Evolutionary conservation across 2,888 invertebrate species (phyloP), one percentile per base, ranked within the genome.

Genomic region (Lycaena phlaeas): DNA sequence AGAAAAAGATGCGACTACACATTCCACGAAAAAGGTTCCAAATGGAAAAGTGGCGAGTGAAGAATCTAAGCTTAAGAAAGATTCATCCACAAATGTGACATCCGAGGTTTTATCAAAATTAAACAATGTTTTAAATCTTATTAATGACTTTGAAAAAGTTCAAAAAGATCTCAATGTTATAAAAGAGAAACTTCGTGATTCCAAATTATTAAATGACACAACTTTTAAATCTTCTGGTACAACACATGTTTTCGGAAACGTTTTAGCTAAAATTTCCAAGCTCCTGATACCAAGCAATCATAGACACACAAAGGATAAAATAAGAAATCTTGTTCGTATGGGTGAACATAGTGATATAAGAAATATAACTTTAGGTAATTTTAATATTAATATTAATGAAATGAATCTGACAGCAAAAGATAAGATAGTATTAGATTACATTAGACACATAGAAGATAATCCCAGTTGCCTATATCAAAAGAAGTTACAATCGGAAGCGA

Each of bases 211-310:
- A 7, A 31, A 9, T 7, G 18, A 31, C 22, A 18, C 10, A 11
- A 4, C 14, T 15, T 15, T 15, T 30, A 9, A n/a, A 3, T 34
- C 4, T 9, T 1, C 7, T 2, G 7, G 12, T 11, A 11, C 12
- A 7, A 34, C 9, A 22, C 7, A 34, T 10, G 9, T 9, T 3
- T 79, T 70, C 45, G 75, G 75, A 2, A 67, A 59, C 22, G 41
- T 79, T 38, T 57, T 82, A 50, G 59, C 66, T 42, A 72, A 69
- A 54, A 61, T 84, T 14, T 76, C 75, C 7, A 75, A 73, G 44
- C 43, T 79, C 9, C 48, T 84, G 10, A 45, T 73, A 11, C 79
- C 81, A 2, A 57, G 58, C 17, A 66, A 57, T 46, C 62, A 47
- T 29, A 70, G 63, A 40, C 71, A 56, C 42, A 30, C 68, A 1